Conservation (phyloP, 2,797 vertebrate species). For the Danio jaintianensis region DNA sequence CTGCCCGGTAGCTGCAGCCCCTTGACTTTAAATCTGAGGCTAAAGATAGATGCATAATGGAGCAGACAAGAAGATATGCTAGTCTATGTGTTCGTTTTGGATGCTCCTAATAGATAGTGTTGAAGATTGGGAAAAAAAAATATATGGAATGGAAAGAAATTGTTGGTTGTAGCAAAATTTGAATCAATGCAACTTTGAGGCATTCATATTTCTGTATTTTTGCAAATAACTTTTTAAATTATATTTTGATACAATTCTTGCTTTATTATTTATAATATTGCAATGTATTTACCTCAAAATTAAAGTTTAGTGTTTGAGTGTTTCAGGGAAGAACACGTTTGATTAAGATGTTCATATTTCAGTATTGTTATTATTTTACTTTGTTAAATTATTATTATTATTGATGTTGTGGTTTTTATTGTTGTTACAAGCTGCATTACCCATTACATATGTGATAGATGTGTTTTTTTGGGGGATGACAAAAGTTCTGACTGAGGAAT, state of each 20-base stretch:
- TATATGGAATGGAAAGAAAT: background rate
- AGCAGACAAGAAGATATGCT: slow-evolving; percentile 21
- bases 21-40: slow-evolving; percentile 37
- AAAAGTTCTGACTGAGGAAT: no score
- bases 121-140: background rate
- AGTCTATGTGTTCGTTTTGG: slow-evolving; percentile 14
- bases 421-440: no score
- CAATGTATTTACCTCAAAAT: no score
- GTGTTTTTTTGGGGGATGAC: no score
- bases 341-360: no score
- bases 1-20: slow-evolving; percentile 36
- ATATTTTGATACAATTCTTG: background rate
- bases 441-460: no score
- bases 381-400: no score
- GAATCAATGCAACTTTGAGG: background rate
- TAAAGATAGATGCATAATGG: slow-evolving; percentile 32
- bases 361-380: no score
- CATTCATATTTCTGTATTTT: background rate
- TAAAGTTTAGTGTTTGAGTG: no score
- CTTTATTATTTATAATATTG: background rate
- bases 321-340: no score
- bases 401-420: no score
- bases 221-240: background rate
- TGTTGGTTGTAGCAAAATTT: background rate
- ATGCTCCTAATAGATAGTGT: background rate